Evolutionary conservation across 2,797 vertebrate species (phyloP).

Genomic region (Adelosebastes latens): DNA sequence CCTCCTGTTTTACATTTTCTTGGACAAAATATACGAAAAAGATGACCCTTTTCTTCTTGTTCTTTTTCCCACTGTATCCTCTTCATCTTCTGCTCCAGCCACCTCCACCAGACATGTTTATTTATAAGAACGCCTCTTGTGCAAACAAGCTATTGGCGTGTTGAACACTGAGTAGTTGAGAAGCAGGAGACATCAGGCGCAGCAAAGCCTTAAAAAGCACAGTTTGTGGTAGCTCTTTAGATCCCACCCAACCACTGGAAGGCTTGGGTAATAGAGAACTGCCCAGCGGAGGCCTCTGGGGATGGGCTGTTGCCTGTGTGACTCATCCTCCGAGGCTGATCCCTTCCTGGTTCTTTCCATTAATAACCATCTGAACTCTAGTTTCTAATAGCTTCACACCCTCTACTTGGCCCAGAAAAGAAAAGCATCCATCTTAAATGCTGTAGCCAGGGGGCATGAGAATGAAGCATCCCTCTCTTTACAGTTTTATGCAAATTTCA

Average conservation of each 20-base stretch:
- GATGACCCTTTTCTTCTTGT: constrained; percentile 44
- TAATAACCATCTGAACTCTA: constrained; percentile 73
- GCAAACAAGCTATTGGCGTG: constrained; percentile 69
- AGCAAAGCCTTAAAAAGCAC: constrained; percentile 47
- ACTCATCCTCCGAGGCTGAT: constrained; percentile 73
- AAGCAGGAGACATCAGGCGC: constrained; percentile 53
- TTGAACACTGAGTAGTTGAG: constrained; percentile 60
- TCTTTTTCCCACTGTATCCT: constrained; percentile 38
- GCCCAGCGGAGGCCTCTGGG: constrained; percentile 67
- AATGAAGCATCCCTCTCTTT: neutral
- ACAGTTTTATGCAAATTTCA: constrained; percentile 29
- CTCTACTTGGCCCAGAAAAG: constrained; percentile 58
- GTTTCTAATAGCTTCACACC: constrained; percentile 66
- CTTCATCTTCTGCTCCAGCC: constrained; percentile 51
- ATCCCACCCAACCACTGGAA: constrained; percentile 65
- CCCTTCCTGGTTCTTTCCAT: constrained; percentile 72
- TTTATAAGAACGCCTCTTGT: constrained; percentile 78
- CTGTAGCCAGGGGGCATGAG: constrained; percentile 18
- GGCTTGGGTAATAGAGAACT: constrained; percentile 66
- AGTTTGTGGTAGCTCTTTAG: constrained; percentile 44
- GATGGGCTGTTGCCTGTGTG: constrained; percentile 62
- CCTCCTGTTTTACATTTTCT: constrained; percentile 42
- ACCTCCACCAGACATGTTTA: constrained; percentile 79
- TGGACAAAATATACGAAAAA: constrained; percentile 40
- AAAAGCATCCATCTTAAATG: constrained; percentile 43